phyloP scores from a whole-genome alignment of 2,797 vertebrate genomes.

The Megaceryle alcyon region DNA sequence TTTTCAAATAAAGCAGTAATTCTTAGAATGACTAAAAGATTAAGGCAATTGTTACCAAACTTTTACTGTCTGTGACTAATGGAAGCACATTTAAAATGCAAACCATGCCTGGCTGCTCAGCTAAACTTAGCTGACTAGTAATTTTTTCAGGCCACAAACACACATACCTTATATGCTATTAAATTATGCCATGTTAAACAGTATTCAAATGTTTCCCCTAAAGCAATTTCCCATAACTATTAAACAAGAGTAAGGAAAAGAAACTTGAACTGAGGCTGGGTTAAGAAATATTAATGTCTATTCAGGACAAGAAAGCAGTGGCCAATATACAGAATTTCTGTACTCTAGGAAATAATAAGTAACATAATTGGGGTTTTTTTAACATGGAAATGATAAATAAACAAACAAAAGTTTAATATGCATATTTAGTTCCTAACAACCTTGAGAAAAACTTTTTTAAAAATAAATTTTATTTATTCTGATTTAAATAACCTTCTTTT shows the following conservation, averaged over 20 bases:
- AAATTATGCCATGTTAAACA: slow-evolving; percentile 50
- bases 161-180: background rate
- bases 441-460: background rate
- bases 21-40: slow-evolving; percentile 29
- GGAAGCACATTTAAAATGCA: slow-evolving; percentile 33
- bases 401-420: background rate
- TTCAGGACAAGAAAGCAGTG: background rate
- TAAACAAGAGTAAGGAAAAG: slow-evolving; percentile 37
- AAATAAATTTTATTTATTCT: background rate
- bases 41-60: background rate
- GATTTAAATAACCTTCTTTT: background rate
- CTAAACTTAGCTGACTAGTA: slow-evolving; percentile 15
- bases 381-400: background rate
- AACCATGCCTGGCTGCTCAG: slow-evolving; percentile 17
- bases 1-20: background rate
- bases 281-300: slow-evolving; percentile 50
- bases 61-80: slow-evolving; percentile 6
- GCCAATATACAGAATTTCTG: background rate
- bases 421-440: background rate
- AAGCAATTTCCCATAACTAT: slow-evolving; percentile 57
- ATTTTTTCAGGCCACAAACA: slow-evolving; percentile 53
- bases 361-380: background rate
- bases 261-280: slow-evolving; percentile 35
- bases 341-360: background rate
- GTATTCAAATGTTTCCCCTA: slow-evolving; percentile 59